A percentile compares a stretch with the other conserved stretches of the same genome.
Evolutionary conservation across 2,113 vertebrate genomes (phyloP).

Genomic region (Delphinapterus leucas): DNA sequence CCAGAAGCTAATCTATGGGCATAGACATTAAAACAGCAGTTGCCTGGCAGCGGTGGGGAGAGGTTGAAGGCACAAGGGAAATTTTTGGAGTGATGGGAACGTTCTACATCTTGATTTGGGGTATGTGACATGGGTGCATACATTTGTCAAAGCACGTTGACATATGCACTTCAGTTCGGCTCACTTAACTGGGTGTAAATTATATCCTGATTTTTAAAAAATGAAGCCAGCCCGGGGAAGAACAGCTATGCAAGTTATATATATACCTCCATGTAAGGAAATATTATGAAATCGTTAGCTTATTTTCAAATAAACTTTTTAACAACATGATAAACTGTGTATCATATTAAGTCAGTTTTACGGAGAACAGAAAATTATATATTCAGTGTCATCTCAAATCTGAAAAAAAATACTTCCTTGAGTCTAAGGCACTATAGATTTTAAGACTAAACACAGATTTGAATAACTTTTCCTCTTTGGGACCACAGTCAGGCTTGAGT

Average conservation of each 20-base stretch:
- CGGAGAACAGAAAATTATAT: background rate
- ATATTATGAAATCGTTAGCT: background rate
- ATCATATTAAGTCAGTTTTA: background rate
- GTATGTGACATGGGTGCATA: rapidly evolving
- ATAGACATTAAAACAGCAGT: rapidly evolving
- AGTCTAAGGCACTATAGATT: background rate
- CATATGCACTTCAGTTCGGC: background rate
- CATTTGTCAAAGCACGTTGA: background rate
- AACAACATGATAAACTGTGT: background rate
- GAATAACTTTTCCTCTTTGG: background rate
- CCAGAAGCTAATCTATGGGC: background rate
- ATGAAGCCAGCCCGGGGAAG: background rate
- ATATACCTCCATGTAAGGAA: background rate
- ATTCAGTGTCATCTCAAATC: background rate
- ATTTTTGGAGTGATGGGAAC: background rate
- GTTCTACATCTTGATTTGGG: background rate
- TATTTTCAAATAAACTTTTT: background rate
- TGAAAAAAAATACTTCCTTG: background rate
- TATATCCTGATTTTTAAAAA: background rate
- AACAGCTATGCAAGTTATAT: background rate
- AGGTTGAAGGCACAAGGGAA: too few relatives aligned
- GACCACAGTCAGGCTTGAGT: too few relatives aligned
- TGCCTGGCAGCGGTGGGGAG: background rate
- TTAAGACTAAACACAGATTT: background rate
- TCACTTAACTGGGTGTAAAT: background rate